A percentile compares a stretch with the other conserved stretches of the same genome.
Evolutionary conservation across 2,797 vertebrate genomes (phyloP).

Genomic region (Ptychadena robeensis): DNA sequence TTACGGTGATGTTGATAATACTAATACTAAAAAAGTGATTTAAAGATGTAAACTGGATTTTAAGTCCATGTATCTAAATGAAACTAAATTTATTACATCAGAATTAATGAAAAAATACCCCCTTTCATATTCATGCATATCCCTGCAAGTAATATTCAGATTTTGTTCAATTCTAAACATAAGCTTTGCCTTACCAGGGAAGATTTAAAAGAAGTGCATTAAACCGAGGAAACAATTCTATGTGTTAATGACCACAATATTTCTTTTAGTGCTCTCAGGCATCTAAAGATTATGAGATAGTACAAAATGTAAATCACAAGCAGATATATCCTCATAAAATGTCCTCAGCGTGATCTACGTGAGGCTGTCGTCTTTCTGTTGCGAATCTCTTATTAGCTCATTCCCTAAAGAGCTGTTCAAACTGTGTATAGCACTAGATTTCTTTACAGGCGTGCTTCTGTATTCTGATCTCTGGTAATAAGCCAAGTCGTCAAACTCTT

Average conservation of each 20-base stretch:
- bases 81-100: neutral
- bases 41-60: neutral
- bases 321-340: slow-evolving; percentile 68
- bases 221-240: neutral
- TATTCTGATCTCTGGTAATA: slow-evolving; percentile 75
- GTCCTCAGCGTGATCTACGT: slow-evolving; percentile 67
- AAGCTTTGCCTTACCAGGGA: neutral
- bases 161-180: neutral
- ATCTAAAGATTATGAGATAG: slow-evolving; percentile 70
- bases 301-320: slow-evolving; percentile 74
- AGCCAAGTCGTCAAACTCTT: slow-evolving; percentile 70
- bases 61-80: neutral
- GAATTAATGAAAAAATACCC: neutral
- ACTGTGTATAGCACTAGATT: slow-evolving; percentile 70
- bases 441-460: slow-evolving; percentile 69
- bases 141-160: slow-evolving; percentile 1
- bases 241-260: slow-evolving; percentile 11
- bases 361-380: slow-evolving; percentile 70
- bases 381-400: slow-evolving; percentile 76
- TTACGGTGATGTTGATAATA: no score
- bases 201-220: neutral
- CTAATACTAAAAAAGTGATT: neutral
- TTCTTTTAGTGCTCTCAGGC: slow-evolving; percentile 24
- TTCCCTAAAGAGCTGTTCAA: slow-evolving; percentile 76
- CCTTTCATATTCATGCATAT: neutral